Conservation (phyloP, 2,113 vertebrate species). For the Corvus moneduloides region DNA sequence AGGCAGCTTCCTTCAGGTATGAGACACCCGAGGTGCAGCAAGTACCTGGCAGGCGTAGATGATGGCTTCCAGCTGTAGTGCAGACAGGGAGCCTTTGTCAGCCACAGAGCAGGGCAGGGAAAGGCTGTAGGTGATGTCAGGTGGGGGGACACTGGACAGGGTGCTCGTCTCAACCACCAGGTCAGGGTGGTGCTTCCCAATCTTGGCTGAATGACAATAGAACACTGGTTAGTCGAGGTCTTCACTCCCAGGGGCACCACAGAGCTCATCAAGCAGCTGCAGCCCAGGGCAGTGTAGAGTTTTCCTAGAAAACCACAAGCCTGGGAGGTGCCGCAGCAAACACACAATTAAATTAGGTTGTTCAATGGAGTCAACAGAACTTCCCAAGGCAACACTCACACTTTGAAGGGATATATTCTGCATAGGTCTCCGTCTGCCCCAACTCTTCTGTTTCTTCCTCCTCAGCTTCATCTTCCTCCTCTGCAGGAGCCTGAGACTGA, state of each 20-base stretch:
- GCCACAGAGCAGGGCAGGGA: slow-evolving; percentile 78
- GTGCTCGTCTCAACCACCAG: slow-evolving; percentile 97
- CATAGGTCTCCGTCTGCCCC: slow-evolving; percentile 94
- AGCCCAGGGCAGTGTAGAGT: not conserved
- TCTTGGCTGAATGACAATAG: slow-evolving; percentile 77
- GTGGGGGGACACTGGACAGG: slow-evolving; percentile 94
- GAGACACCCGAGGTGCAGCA: not conserved
- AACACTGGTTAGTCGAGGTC: not conserved
- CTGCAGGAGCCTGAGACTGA: slow-evolving; percentile 76
- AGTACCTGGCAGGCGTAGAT: slow-evolving; percentile 95
- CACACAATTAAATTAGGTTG: not conserved
- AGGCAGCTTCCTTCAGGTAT: not conserved
- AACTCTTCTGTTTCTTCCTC: slow-evolving; percentile 92
- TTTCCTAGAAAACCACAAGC: not conserved
- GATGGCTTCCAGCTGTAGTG: slow-evolving; percentile 96
- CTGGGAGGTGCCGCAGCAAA: not conserved
- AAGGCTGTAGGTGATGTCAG: slow-evolving; percentile 91
- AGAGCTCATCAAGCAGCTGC: not conserved
- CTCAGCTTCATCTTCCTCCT: slow-evolving; percentile 92
- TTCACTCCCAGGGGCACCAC: not conserved
- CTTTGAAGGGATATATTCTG: slow-evolving; percentile 94
- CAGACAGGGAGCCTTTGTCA: slow-evolving; percentile 82
- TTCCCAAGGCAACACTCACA: slow-evolving; percentile 75
- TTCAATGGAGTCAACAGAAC: not conserved
- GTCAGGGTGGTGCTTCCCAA: slow-evolving; percentile 95